These are phyloP conservation scores for Pelobates cultripes DNA, from an alignment of 2,797 vertebrate species.

Conservation along the genomic window DNA sequence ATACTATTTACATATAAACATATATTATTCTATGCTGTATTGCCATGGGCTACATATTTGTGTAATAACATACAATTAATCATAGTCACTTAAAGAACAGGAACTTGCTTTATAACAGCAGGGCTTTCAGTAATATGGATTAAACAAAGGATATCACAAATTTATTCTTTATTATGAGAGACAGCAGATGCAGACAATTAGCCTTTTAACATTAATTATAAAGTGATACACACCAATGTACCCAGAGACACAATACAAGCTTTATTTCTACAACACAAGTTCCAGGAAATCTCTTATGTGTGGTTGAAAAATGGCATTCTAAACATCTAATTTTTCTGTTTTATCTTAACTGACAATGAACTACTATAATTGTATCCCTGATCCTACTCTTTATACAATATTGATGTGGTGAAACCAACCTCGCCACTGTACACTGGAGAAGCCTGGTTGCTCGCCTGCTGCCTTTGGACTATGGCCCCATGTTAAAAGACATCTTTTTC, in stretches of 20 bases:
- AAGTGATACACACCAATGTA: not conserved
- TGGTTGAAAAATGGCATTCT: too few species aligned
- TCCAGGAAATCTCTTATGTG: not conserved
- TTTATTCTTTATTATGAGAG: slow-evolving; percentile 33
- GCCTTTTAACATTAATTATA: not conserved
- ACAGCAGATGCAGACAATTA: slow-evolving; percentile 6
- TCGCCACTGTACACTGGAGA: too few species aligned
- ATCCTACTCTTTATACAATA: too few species aligned
- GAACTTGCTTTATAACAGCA: slow-evolving; percentile 69
- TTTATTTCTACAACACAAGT: slow-evolving; percentile 2
- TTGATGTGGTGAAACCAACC: too few species aligned
- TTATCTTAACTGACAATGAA: too few species aligned
- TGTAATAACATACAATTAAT: slow-evolving; percentile 78
- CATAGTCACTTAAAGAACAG: slow-evolving; percentile 77
- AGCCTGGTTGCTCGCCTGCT: too few species aligned
- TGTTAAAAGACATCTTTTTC: too few species aligned
- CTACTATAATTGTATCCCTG: too few species aligned
- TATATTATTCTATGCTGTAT: slow-evolving; percentile 68
- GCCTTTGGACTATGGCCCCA: too few species aligned
- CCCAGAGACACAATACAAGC: slow-evolving; percentile 1
- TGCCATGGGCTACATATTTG: slow-evolving; percentile 77
- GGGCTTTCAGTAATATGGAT: slow-evolving; percentile 84
- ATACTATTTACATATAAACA: slow-evolving; percentile 75
- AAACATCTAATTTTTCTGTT: too few species aligned
- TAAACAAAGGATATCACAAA: slow-evolving; percentile 67